These are phyloP conservation scores for Parazoanthus darwini DNA, from an alignment of 92 coral and sea anemone species.

Conservation along the genomic window DNA sequence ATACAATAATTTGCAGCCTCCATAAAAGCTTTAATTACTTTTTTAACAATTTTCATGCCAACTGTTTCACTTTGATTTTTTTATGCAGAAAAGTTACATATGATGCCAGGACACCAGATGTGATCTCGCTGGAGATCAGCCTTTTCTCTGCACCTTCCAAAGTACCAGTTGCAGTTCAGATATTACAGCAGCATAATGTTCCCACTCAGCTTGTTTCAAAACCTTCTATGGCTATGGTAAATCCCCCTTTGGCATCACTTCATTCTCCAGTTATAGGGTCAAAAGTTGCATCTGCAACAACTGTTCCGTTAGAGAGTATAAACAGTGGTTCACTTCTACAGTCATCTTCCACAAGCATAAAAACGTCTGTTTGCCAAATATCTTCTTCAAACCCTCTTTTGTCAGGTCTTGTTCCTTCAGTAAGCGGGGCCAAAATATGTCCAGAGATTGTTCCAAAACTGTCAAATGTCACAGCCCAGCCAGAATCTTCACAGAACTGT, in stretches of 20 bases:
- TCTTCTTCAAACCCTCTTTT: not conserved
- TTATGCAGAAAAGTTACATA: conserved; percentile 2
- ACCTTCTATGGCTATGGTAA: not conserved
- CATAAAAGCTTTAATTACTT: no score
- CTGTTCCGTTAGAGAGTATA: not conserved
- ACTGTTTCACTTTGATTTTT: not conserved
- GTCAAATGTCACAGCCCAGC: not conserved
- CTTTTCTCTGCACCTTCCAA: conserved; percentile 23
- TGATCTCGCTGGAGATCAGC: conserved; percentile 8
- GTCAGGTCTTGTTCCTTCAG: not conserved
- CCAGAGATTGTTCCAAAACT: not conserved
- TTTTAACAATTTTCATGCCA: no score
- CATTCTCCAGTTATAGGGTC: not conserved
- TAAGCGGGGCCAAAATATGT: not conserved
- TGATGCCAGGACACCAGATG: conserved; percentile 21
- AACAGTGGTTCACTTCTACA: not conserved
- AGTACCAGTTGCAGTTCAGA: conserved; percentile 9
- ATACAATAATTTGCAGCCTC: no score
- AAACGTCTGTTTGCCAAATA: not conserved
- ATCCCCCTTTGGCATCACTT: not conserved
- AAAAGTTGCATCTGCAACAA: not conserved
- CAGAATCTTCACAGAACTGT: not conserved
- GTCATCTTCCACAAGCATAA: not conserved
- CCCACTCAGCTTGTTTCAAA: not conserved
- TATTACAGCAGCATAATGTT: not conserved